Conservation (phyloP, 2,888 invertebrate genomes). For the Ichneumoninae sp. region DNA sequence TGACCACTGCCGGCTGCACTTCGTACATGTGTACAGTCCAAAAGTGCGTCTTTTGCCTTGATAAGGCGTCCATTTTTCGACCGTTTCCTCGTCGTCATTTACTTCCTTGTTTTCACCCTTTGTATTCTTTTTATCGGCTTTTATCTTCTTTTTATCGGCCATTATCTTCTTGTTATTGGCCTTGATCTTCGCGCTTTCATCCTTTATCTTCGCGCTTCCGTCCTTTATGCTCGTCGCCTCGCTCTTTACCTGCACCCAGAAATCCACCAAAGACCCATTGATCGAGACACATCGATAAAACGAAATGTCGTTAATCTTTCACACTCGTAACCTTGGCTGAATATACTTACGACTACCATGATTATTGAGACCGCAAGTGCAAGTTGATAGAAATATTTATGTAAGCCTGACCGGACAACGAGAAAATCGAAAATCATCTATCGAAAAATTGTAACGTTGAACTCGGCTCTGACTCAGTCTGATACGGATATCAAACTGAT, state of each 20-base stretch:
- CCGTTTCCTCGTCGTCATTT: not conserved
- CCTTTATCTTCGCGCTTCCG: too few species aligned
- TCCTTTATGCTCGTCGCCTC: not conserved
- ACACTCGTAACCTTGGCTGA: not conserved
- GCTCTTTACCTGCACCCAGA: not conserved
- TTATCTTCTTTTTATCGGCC: not conserved
- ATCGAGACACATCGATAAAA: not conserved
- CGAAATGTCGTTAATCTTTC: not conserved
- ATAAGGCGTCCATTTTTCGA: conserved; percentile 88
- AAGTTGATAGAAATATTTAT: not conserved
- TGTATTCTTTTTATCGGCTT: not conserved
- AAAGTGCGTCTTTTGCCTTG: conserved; percentile 95
- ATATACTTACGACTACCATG: not conserved
- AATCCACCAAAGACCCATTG: not conserved
- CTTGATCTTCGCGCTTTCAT: not conserved
- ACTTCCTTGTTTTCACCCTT: not conserved
- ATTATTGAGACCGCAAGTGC: not conserved
- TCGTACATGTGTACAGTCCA: conserved; percentile 95
- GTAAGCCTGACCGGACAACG: not conserved
- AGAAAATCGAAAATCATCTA: not conserved
- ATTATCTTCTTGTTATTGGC: not conserved
- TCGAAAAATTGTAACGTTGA: too few species aligned
- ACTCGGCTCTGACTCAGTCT: too few species aligned
- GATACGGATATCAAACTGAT: not conserved
- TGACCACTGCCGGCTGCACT: conserved; percentile 96